Percentiles rank a stretch among this genome's conserved stretches.
phyloP scores from a whole-genome alignment of 2,888 invertebrate genomes.

The Phlogophora meticulosa region DNA sequence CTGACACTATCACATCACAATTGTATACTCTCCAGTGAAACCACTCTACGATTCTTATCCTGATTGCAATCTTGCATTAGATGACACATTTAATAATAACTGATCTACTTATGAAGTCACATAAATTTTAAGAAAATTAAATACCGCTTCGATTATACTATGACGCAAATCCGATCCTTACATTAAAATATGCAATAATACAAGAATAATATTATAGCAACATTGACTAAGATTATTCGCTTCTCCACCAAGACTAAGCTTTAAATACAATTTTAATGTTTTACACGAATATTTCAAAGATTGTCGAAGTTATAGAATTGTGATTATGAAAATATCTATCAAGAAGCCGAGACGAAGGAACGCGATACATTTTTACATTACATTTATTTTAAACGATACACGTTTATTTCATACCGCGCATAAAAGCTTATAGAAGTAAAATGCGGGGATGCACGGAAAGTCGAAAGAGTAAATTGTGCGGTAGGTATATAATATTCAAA shows the following conservation, averaged over 20 bases:
- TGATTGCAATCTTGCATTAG: conserved; percentile 9
- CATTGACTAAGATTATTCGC: conserved; percentile 48
- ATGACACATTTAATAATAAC: conserved; percentile 7
- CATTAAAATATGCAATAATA: conserved; percentile 48
- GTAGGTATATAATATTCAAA: conserved; percentile 8
- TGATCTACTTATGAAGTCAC: conserved; percentile 30
- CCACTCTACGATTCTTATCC: conserved; percentile 21
- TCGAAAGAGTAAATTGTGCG: conserved; percentile 30
- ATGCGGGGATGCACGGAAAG: conserved; percentile 25
- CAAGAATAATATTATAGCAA: conserved; percentile 52
- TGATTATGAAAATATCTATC: conserved; percentile 70
- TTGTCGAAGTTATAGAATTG: conserved; percentile 65
- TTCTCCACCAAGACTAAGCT: conserved; percentile 37
- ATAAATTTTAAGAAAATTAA: conserved; percentile 24
- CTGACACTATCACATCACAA: conserved; percentile 74
- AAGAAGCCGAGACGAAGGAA: conserved; percentile 63
- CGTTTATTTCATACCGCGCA: conserved; percentile 1
- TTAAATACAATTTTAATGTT: conserved; percentile 41
- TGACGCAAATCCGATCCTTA: conserved; percentile 36
- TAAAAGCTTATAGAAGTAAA: conserved; percentile 11
- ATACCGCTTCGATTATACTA: conserved; percentile 22
- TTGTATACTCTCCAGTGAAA: conserved; percentile 58
- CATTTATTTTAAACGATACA: conserved; percentile 2
- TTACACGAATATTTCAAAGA: conserved; percentile 43
- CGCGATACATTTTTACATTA: conserved; percentile 30